These are phyloP conservation scores for Smittia sp. DNA, from an alignment of 2,888 invertebrate species.

Conservation along the genomic window DNA sequence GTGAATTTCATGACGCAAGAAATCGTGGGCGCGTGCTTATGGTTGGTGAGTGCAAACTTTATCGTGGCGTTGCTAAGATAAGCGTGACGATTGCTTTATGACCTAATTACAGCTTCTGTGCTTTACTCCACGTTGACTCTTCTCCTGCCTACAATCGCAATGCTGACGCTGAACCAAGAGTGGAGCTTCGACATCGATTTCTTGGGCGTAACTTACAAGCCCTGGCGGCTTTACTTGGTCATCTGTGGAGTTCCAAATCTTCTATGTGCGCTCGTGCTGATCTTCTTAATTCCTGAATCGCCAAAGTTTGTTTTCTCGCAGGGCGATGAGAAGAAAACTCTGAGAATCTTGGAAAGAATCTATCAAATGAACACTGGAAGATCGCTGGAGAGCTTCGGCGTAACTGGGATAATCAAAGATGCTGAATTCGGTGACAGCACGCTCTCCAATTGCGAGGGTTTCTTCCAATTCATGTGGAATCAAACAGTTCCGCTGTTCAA, in stretches of 20 bases:
- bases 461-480: conserved; percentile 48
- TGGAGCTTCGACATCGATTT: conserved; percentile 48
- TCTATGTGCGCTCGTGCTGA: conserved; percentile 47
- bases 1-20: conserved; percentile 51
- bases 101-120: conserved; percentile 46
- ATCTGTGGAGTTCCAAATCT: conserved; percentile 49
- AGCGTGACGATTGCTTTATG: background rate
- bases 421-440: conserved; percentile 41
- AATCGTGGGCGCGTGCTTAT: conserved; percentile 46
- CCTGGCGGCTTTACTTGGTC: conserved; percentile 50
- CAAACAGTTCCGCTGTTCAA: conserved; percentile 51
- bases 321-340: conserved; percentile 46
- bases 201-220: conserved; percentile 47
- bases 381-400: background rate
- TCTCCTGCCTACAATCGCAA: conserved; percentile 49
- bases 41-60: conserved; percentile 42
- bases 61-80: background rate
- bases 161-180: conserved; percentile 49
- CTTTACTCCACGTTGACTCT: conserved; percentile 50
- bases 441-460: conserved; percentile 43
- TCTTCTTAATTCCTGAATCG: conserved; percentile 50
- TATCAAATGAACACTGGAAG: conserved; percentile 47
- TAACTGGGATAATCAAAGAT: conserved; percentile 7
- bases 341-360: conserved; percentile 47
- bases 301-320: conserved; percentile 49